phyloP scores from a whole-genome alignment of 2,797 vertebrate genomes.

The Lepilemur septentrionalis region DNA sequence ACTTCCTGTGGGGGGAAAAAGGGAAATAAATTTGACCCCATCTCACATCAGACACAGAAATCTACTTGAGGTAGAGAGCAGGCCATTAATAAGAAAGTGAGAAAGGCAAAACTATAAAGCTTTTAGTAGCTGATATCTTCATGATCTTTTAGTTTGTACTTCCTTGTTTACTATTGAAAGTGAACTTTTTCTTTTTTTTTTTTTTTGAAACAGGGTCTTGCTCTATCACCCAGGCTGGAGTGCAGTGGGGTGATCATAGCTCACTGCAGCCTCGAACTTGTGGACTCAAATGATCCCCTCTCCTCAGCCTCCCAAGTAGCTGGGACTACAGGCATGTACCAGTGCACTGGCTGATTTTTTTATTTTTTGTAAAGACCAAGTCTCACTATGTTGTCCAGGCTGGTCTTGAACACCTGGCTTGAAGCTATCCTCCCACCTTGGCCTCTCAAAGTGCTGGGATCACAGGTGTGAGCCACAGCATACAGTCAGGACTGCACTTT shows the following conservation, averaged over 20 bases:
- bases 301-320: background rate
- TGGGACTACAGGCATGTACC: background rate
- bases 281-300: background rate
- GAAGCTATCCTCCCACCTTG: background rate
- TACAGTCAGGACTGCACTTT: background rate
- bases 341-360: background rate
- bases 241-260: background rate
- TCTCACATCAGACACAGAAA: background rate
- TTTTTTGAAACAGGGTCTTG: background rate
- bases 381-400: background rate
- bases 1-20: background rate
- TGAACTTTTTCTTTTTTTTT: too few species aligned
- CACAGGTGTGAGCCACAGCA: background rate
- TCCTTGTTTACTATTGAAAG: background rate
- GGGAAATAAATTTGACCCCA: background rate
- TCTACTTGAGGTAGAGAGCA: background rate
- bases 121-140: background rate
- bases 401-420: background rate
- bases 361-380: too few species aligned
- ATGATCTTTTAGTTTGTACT: background rate
- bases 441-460: background rate
- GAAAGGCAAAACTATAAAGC: background rate
- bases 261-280: background rate
- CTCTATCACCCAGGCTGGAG: background rate
- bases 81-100: background rate